Percentiles rank a stretch among this genome's conserved stretches.
Evolutionary conservation across 2,797 vertebrate species (phyloP).

Genomic region (Tinamus major): DNA sequence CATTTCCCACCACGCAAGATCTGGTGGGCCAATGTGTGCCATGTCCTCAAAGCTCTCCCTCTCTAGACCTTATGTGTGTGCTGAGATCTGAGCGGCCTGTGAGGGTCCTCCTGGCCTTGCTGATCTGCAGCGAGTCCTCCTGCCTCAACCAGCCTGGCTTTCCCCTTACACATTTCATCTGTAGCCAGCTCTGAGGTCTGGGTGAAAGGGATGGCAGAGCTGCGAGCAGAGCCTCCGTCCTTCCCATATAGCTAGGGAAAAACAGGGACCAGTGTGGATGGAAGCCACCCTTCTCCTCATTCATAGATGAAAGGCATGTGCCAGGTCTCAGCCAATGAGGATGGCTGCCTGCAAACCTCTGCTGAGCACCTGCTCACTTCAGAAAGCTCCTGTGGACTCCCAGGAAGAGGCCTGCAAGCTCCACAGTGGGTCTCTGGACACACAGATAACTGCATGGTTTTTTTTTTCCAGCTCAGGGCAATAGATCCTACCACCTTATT

Average conservation of each 20-base stretch:
- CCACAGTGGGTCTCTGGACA: background rate
- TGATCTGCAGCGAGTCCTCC: no score
- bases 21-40: background rate
- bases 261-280: accelerated
- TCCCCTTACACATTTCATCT: background rate
- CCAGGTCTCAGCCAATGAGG: background rate
- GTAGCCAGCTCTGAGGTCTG: background rate
- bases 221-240: background rate
- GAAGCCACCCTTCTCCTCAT: background rate
- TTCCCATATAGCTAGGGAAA: background rate
- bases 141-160: background rate
- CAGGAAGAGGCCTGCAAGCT: accelerated
- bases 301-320: background rate
- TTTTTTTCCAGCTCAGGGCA: background rate
- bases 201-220: background rate
- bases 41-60: background rate
- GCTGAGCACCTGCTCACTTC: background rate
- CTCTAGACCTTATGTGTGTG: accelerated
- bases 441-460: accelerated
- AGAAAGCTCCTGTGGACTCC: background rate
- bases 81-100: background rate
- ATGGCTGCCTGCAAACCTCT: background rate
- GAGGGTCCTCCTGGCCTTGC: background rate
- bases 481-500: background rate
- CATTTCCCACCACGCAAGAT: background rate